These are phyloP conservation scores for Thereva unica DNA, from an alignment of 2,888 invertebrate genomes.

Conservation along the genomic window DNA sequence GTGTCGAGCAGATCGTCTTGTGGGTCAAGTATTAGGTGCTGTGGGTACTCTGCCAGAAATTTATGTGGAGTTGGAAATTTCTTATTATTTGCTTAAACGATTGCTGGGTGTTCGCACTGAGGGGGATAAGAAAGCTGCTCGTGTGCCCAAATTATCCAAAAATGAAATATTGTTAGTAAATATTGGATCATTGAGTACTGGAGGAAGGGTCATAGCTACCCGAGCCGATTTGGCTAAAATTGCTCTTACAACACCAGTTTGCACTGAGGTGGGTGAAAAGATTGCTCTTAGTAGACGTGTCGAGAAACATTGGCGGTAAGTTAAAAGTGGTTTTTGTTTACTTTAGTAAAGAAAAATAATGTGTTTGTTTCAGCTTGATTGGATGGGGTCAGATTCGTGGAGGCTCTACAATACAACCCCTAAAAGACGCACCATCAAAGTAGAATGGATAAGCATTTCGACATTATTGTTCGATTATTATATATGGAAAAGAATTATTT, in stretches of 20 bases:
- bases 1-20: constrained; percentile 96
- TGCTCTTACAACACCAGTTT: constrained; percentile 94
- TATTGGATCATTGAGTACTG: constrained; percentile 98
- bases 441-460: constrained; percentile 23
- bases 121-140: constrained; percentile 98
- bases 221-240: constrained; percentile 98
- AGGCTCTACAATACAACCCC: constrained; percentile 92
- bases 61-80: constrained; percentile 96
- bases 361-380: constrained; percentile 74
- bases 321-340: constrained; percentile 25
- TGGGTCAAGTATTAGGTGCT: constrained; percentile 96
- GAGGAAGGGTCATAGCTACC: constrained; percentile 92
- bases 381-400: constrained; percentile 99
- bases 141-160: constrained; percentile 89
- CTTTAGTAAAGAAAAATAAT: constrained; percentile 1
- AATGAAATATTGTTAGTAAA: constrained; percentile 95
- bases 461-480: constrained; percentile 25
- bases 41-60: constrained; percentile 96
- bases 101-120: constrained; percentile 97
- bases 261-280: constrained; percentile 98
- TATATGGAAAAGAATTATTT: constrained; percentile 10
- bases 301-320: constrained; percentile 98
- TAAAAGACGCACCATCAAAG: constrained; percentile 44
- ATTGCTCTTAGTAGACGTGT: constrained; percentile 98
- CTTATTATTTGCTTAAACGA: constrained; percentile 93